Base-by-base conservation (phyloP, 2,113 vertebrate genomes). In the Ondatra zibethicus region DNA sequence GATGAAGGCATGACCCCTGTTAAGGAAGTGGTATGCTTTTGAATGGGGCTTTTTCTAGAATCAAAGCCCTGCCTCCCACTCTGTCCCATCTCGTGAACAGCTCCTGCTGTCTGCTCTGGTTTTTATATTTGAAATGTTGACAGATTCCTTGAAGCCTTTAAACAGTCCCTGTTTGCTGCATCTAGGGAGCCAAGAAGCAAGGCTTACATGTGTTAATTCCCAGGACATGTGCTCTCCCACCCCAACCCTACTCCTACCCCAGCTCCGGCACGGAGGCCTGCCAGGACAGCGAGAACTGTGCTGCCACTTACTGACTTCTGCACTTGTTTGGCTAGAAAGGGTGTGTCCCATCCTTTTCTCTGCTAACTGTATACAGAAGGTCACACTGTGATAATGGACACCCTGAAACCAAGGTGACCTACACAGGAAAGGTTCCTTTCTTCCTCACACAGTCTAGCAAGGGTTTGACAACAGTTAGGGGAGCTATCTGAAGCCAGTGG, bases 21-120 rank as follows among this genome's bases (percentile, higher is more conserved):
- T 82, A 93, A 90, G 77, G 52, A 93, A 77, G 23, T 55, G n/a
- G 82, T 61, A 16, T 88, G 76, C 95, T 85, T 95, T 93, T 95
- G 93, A 92, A n/a, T 88, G 90, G 78, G 25, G 39, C 29, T 66
- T 96, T 93, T 93, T 93, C 75, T 50, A 50, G 80, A 94, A 93
- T 85, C 70, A 92, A 88, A 72, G 58, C 63, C 66, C 96, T 87
- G 45, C 45, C 42, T 84, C 61, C 68, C 31, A 80, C 36, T 14
- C 19, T 45, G 93, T 92, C 77, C 77, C 36, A 89, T 66, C 72
- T 31, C 63, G 65, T 78, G 50, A 94, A 65, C 75, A 85, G 55
- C n/a, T 39, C 78, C 87, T 61, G 92, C 31, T 8, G 29, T 8
- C 63, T 23, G 42, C 17, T 45, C 63, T 36, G 47, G 89, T 94